phyloP scores from a whole-genome alignment of 2,797 vertebrate genomes.

The Pterois miles region DNA sequence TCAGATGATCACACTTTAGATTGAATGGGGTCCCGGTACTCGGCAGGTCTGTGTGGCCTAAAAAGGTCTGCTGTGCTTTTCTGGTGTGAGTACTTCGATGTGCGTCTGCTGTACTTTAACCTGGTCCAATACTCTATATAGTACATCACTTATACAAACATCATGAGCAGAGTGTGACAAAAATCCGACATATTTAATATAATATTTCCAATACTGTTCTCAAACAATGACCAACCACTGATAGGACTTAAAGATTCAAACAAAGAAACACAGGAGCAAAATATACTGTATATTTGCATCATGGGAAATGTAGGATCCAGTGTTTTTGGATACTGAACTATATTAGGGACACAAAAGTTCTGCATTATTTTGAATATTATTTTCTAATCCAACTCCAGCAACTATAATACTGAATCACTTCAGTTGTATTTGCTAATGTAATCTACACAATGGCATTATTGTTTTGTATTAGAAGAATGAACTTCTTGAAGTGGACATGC shows the following conservation, averaged over 20 bases:
- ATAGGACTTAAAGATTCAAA: not conserved
- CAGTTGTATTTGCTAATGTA: not conserved
- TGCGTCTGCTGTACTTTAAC: not conserved
- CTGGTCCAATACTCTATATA: too few relatives aligned
- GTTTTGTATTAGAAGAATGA: not conserved
- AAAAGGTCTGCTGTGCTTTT: not conserved
- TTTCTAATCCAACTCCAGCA: too few relatives aligned
- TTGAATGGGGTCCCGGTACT: not conserved
- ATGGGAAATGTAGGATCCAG: not conserved
- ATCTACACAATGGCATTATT: not conserved
- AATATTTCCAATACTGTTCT: not conserved
- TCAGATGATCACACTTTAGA: not conserved
- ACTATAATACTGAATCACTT: too few relatives aligned
- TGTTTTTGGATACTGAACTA: not conserved
- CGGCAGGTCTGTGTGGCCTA: not conserved
- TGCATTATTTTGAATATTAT: too few relatives aligned
- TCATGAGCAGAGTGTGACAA: not conserved
- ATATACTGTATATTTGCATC: not conserved
- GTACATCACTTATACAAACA: not conserved
- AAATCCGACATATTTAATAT: not conserved
- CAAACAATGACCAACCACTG: not conserved
- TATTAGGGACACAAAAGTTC: too few relatives aligned
- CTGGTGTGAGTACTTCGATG: not conserved
- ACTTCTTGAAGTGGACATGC: not conserved
- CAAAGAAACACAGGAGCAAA: not conserved